Evolutionary conservation across 1,140 invertebrate species (phyloP).

Genomic region (Drosophila gunungcola): DNA sequence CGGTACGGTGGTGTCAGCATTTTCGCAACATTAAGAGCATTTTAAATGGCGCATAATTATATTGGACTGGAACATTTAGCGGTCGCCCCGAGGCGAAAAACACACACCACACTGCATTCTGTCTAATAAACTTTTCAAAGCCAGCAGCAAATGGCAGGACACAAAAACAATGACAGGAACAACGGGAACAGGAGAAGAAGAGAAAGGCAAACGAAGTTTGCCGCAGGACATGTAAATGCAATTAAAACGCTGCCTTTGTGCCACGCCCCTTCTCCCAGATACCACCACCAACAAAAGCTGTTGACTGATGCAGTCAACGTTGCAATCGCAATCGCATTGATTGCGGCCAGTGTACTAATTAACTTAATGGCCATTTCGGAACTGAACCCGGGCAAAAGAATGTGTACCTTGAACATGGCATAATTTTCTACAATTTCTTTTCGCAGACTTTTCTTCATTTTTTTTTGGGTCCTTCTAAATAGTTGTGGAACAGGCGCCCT

Average conservation of each 20-base stretch:
- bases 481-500: conserved; percentile 10
- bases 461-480: background rate
- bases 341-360: conserved; percentile 66
- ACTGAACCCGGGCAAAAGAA: conserved; percentile 11
- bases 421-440: conserved; percentile 28
- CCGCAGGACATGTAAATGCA: conserved; percentile 81
- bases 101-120: conserved; percentile 46
- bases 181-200: conserved; percentile 9
- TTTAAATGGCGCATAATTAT: conserved; percentile 80
- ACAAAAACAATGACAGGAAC: conserved; percentile 31
- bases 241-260: conserved; percentile 69
- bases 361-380: conserved; percentile 60
- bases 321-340: conserved; percentile 59
- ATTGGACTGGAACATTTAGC: conserved; percentile 76
- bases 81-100: conserved; percentile 50
- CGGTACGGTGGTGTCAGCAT: conserved; percentile 15
- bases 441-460: conserved; percentile 1
- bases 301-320: conserved; percentile 61
- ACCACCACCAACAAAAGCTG: conserved; percentile 25
- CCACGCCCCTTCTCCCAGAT: background rate
- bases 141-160: conserved; percentile 41
- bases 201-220: conserved; percentile 57
- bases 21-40: conserved; percentile 68
- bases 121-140: conserved; percentile 76
- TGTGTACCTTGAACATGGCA: conserved; percentile 1